Evolutionary conservation across 2,888 invertebrate genomes (phyloP).

Genomic region (Dichetophora obliterata): DNA sequence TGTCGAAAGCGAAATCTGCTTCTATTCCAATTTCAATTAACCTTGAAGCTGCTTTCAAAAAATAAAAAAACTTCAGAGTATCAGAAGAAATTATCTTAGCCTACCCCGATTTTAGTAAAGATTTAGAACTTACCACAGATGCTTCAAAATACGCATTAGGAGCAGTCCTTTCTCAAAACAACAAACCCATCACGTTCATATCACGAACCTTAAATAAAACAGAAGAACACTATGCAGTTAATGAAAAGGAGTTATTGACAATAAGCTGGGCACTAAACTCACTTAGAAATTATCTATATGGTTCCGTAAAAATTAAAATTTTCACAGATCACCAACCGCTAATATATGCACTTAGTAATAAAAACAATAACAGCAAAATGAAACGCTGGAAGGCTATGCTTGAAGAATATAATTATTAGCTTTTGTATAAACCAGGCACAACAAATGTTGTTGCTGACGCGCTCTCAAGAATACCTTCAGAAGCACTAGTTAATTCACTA

Average conservation of each 20-base stretch:
- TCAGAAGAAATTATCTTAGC: background rate
- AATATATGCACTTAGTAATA: background rate
- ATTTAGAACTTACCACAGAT: background rate
- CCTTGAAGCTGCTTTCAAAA: background rate
- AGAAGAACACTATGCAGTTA: background rate
- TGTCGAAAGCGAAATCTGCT: background rate
- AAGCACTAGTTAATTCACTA: background rate
- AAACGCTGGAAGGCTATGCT: background rate
- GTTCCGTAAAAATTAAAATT: background rate
- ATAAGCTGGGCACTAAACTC: slow-evolving; percentile 3
- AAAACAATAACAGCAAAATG: background rate
- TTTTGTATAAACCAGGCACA: background rate
- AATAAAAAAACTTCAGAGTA: slow-evolving; percentile 6
- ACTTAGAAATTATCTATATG: slow-evolving; percentile 20
- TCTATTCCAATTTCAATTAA: background rate
- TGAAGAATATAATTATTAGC: background rate
- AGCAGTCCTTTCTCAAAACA: background rate
- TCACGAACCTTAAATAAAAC: background rate
- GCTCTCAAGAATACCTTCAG: background rate
- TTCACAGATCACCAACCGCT: too few species aligned
- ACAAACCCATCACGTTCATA: slow-evolving; percentile 9
- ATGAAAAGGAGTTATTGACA: background rate
- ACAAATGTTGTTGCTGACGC: background rate
- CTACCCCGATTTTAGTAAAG: background rate
- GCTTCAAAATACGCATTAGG: background rate